Conservation (phyloP, 2,113 vertebrate species). For the Lagenorhynchus albirostris region DNA sequence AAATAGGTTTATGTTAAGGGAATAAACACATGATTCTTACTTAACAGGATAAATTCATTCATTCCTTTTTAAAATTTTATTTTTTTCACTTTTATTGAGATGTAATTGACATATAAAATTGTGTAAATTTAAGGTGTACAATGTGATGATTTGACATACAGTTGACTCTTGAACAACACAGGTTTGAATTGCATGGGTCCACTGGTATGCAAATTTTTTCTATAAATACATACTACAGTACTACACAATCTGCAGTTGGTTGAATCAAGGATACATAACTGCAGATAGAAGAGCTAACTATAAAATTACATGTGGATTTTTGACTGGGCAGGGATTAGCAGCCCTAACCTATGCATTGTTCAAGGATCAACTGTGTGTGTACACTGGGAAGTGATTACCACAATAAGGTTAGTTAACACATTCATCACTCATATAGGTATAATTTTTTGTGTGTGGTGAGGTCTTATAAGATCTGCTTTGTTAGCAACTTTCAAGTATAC, state of each 20-base stretch:
- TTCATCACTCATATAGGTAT: neutral
- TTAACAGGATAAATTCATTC: neutral
- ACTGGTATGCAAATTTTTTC: too few relatives aligned
- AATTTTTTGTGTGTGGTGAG: neutral
- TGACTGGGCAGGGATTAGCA: too few relatives aligned
- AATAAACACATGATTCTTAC: neutral
- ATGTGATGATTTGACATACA: neutral
- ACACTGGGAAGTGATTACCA: neutral
- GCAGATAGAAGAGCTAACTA: too few relatives aligned
- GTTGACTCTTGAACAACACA: too few relatives aligned
- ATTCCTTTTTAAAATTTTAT: neutral
- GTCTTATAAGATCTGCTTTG: neutral
- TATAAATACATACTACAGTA: too few relatives aligned
- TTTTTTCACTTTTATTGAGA: neutral
- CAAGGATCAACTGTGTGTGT: neutral
- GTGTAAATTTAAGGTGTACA: neutral
- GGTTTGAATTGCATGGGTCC: too few relatives aligned
- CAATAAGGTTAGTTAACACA: neutral
- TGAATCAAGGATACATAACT: too few relatives aligned
- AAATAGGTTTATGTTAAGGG: neutral
- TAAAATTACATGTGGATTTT: too few relatives aligned
- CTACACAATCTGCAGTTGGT: too few relatives aligned
- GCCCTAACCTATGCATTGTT: too few relatives aligned
- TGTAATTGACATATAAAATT: neutral
- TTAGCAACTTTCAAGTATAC: neutral